Conservation (phyloP, 2,797 vertebrate species). For the Myioborus melanocephalus region DNA sequence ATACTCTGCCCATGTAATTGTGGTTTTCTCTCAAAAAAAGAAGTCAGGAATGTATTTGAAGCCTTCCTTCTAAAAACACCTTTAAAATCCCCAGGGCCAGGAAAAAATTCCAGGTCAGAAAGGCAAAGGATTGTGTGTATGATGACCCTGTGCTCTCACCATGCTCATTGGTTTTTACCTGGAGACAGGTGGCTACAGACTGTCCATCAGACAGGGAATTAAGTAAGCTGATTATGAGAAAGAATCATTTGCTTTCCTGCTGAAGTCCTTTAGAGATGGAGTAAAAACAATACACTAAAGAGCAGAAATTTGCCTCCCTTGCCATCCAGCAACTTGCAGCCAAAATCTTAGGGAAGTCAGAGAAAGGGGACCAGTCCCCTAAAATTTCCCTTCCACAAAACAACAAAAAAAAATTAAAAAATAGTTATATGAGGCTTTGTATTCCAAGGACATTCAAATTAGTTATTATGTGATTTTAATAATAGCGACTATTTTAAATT, state of each 20-base stretch:
- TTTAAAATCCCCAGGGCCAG: not conserved
- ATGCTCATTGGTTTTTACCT: not conserved
- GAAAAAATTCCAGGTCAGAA: not conserved
- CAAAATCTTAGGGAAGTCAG: not conserved
- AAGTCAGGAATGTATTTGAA: slow-evolving; percentile 9
- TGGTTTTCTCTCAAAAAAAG: not conserved
- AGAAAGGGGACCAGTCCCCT: not conserved
- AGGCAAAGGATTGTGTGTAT: not conserved
- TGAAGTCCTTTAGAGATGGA: not conserved
- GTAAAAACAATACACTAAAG: not conserved
- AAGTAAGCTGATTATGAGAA: not conserved
- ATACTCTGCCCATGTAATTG: not conserved
- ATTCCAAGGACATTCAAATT: not conserved
- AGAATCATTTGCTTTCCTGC: not conserved
- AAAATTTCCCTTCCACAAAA: not conserved
- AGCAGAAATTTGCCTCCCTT: not conserved
- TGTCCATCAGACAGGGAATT: not conserved
- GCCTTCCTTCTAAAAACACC: not conserved
- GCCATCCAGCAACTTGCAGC: not conserved
- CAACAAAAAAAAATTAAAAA: too few relatives aligned
- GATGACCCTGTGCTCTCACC: not conserved
- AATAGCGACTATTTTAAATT: not conserved
- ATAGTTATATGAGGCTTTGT: not conserved
- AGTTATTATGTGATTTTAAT: not conserved
- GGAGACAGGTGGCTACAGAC: not conserved